A percentile compares a stretch with the other conserved stretches of the same genome.
Conservation (phyloP, 2,113 vertebrate species). For the Fregata magnificens region DNA sequence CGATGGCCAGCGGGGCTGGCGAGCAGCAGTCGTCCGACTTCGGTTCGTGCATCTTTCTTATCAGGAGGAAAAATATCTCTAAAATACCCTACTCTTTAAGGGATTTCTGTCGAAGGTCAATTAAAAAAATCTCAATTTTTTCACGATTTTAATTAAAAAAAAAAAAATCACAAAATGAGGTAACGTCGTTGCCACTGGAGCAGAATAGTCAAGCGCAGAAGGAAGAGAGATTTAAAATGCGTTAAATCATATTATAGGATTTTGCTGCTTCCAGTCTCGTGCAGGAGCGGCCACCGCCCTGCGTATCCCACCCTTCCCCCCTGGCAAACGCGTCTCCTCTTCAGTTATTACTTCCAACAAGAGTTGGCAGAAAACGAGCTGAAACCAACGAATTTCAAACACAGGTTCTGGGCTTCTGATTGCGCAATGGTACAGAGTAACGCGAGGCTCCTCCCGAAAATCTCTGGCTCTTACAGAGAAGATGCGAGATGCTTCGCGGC, state of each 20-base stretch:
- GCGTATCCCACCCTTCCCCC: not conserved
- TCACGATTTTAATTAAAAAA: not conserved
- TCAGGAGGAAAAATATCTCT: not conserved
- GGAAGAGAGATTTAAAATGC: not conserved
- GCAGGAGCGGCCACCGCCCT: not conserved
- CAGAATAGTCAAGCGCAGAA: not conserved
- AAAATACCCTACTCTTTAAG: not conserved
- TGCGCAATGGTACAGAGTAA: rapidly evolving
- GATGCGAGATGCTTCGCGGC: not conserved
- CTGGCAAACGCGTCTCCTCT: rapidly evolving
- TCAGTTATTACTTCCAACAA: not conserved
- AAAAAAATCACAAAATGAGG: not conserved
- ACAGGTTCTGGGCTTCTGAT: not conserved
- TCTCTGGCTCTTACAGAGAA: not conserved
- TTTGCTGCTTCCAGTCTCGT: not conserved
- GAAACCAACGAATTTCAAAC: not conserved
- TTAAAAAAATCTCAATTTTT: not conserved
- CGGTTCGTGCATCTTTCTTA: not conserved
- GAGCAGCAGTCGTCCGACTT: not conserved
- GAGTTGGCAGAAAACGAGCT: not conserved
- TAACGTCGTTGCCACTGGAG: not conserved
- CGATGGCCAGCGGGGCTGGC: too few relatives aligned
- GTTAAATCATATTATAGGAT: rapidly evolving
- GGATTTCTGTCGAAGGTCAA: not conserved
- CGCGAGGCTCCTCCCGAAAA: not conserved